These are phyloP conservation scores for Rhamphomyia laevipes DNA, from an alignment of 2,888 invertebrate genomes.

Conservation along the genomic window DNA sequence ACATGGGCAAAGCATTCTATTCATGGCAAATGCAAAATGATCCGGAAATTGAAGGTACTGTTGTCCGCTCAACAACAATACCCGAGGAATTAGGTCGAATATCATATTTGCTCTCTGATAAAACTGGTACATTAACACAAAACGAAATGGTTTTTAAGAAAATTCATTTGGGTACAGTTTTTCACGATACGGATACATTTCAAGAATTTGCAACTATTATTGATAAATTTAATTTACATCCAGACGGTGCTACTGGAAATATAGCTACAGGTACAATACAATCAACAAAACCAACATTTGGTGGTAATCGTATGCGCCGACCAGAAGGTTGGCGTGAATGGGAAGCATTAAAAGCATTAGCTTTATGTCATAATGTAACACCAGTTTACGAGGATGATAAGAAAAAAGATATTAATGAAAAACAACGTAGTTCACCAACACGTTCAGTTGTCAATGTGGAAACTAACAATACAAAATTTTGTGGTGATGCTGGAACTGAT, in stretches of 20 bases:
- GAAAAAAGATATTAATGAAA: slow-evolving; percentile 18
- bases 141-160: slow-evolving; percentile 98
- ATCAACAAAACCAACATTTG: not conserved
- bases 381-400: slow-evolving; percentile 72
- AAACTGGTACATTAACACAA: slow-evolving; percentile 96
- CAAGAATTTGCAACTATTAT: slow-evolving; percentile 15
- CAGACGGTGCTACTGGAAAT: not conserved
- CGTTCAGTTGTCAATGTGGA: slow-evolving; percentile 35
- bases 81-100: slow-evolving; percentile 96
- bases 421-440: slow-evolving; percentile 29
- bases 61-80: slow-evolving; percentile 94
- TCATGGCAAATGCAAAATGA: slow-evolving; percentile 95
- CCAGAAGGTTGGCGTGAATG: slow-evolving; percentile 65
- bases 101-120: slow-evolving; percentile 92
- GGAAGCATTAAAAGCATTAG: slow-evolving; percentile 86
- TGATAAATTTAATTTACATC: not conserved
- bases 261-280: not conserved
- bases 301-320: slow-evolving; percentile 43
- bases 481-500: slow-evolving; percentile 18
- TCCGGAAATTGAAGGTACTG: slow-evolving; percentile 83
- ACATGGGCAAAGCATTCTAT: slow-evolving; percentile 97
- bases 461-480: slow-evolving; percentile 9
- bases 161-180: slow-evolving; percentile 85
- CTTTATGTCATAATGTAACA: slow-evolving; percentile 97
- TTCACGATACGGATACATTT: slow-evolving; percentile 61